Evolutionary conservation across 2,113 vertebrate species (phyloP), one percentile per base, ranked within the genome.

Genomic region (Pomatostomus ruficeps): DNA sequence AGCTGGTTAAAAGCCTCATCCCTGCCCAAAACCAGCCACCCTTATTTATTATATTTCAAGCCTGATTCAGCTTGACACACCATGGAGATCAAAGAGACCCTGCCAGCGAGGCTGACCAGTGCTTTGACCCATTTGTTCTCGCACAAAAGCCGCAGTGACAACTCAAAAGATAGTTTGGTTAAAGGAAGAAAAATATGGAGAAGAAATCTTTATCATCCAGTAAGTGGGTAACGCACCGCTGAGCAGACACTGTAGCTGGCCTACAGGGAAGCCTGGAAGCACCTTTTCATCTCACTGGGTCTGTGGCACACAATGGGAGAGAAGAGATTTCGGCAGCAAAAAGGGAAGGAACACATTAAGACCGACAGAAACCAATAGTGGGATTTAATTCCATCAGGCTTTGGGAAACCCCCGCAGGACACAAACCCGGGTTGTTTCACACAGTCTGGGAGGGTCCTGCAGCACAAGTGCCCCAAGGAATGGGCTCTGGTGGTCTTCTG

Each of bases 261-360:
- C 88, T 58, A 42, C 77, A 62, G 89, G 91, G 91, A 93, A 96
- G 91, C 82, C 94, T 91, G 87, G 49, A 93, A 95, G 94, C 85
- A 96, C 85, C 89, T 95, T 93, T 96, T 95, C 93, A 96, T 94
- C 94, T 95, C 93, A 18, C 75, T 89, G 89, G 62, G n/a, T 62
- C 93, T 83, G 78, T 33, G 46, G 71, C 79, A 90, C 85, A 97
- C 92, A 96, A 93, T 74, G 70, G 88, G 10, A 92, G 51, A 88
- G 77, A 80, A 51, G 77, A 89, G 91, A 94, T 96, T 96, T 88
- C 3, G 0, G 88, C 59, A 86, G 88, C 79, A 94, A 54, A 94
- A 88, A 93, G 85, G 91, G 94, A 96, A 97, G 94, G 88, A 91
- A 88, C 75, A 55, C 88, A 94, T 97, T 97, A 94, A 92, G 92